Conservation (phyloP, 2,113 vertebrate species). For the Muntiacus reevesi region DNA sequence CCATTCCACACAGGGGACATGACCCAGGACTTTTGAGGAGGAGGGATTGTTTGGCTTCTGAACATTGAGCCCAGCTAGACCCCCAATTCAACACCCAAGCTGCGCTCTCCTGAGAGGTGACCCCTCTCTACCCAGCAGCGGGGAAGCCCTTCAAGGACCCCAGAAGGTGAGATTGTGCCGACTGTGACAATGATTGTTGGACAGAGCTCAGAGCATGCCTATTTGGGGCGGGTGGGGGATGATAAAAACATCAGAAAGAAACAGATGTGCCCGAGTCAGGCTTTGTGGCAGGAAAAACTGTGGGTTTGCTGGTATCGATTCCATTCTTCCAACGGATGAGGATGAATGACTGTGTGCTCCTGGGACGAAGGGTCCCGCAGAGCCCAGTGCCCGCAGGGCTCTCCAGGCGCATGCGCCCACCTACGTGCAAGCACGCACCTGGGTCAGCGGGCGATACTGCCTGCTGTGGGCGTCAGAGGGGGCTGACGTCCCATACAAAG, state of each 20-base stretch:
- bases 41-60: not conserved
- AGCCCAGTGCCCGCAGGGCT: not conserved
- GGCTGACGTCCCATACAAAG: not conserved
- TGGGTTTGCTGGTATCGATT: not conserved
- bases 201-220: not conserved
- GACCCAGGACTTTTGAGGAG: not conserved
- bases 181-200: not conserved
- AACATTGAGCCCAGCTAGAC: not conserved
- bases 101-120: not conserved
- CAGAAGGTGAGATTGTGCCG: accelerated
- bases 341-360: not conserved
- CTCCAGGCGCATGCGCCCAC: accelerated
- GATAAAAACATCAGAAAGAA: conserved; percentile 18
- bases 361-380: accelerated
- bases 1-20: accelerated
- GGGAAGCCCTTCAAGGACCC: not conserved
- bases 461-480: accelerated
- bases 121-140: not conserved
- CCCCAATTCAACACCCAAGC: not conserved
- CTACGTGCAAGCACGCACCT: accelerated
- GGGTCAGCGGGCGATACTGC: accelerated
- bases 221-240: not conserved
- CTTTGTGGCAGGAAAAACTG: conserved; percentile 31
- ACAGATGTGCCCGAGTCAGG: not conserved
- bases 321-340: not conserved